These are phyloP conservation scores for Zosterops lateralis DNA, from an alignment of 2,113 vertebrate species.

Conservation along the genomic window DNA sequence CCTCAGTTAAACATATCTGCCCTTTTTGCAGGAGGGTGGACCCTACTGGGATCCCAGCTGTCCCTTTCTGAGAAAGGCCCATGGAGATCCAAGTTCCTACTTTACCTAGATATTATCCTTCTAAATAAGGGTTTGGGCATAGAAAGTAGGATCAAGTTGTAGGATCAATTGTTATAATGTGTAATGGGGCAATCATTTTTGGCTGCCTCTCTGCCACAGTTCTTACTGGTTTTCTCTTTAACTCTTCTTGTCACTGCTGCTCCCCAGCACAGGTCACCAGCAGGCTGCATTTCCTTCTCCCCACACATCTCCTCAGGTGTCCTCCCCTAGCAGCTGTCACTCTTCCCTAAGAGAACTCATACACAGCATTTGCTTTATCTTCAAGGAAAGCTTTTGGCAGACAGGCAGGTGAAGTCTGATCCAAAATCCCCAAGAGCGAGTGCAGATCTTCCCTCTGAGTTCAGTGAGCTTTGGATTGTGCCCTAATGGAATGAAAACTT, in stretches of 20 bases:
- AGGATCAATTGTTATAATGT: not conserved
- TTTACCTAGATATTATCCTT: not conserved
- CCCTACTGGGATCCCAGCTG: not conserved
- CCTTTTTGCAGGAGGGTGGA: not conserved
- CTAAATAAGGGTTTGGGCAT: not conserved
- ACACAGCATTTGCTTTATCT: not conserved
- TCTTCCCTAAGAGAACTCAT: not conserved
- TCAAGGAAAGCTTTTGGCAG: not conserved
- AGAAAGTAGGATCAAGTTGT: not conserved
- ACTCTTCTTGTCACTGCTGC: not conserved
- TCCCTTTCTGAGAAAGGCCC: not conserved
- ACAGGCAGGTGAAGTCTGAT: not conserved
- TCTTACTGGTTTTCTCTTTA: not conserved
- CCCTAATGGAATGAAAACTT: not conserved
- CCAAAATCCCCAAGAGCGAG: not conserved
- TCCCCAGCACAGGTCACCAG: not conserved
- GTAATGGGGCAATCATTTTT: not conserved
- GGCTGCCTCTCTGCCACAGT: not conserved
- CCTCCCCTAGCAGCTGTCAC: not conserved
- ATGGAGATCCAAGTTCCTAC: not conserved
- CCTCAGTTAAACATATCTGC: not conserved
- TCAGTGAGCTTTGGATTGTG: not conserved
- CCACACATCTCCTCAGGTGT: rapidly evolving
- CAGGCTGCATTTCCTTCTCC: not conserved
- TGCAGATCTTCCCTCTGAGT: not conserved